Evolutionary conservation across 2,797 vertebrate species (phyloP).

Genomic region (Acanthurus leucopareius): DNA sequence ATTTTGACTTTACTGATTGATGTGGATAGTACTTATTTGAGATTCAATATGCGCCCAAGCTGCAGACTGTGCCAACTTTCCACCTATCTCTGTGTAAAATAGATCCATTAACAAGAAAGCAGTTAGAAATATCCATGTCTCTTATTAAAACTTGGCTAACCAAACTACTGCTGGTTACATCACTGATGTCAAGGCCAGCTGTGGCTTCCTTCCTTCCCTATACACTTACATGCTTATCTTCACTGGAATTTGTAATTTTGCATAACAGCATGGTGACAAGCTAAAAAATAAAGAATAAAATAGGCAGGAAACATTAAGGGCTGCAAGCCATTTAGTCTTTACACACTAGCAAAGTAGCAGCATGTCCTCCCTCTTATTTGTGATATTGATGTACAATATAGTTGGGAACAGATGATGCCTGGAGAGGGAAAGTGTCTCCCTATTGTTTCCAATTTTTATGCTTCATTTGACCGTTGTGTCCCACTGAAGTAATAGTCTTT

Average conservation of each 20-base stretch:
- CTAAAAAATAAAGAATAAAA: constrained; percentile 1
- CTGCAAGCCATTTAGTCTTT: constrained; percentile 29
- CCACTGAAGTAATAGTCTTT: constrained; percentile 13
- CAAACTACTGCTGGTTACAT: not conserved
- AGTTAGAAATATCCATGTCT: not conserved
- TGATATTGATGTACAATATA: constrained; percentile 25
- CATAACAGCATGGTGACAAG: not conserved
- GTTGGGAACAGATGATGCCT: constrained; percentile 25
- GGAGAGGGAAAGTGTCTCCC: not conserved
- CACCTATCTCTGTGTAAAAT: not conserved
- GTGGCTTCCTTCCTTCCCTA: not conserved
- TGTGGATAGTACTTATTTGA: not conserved
- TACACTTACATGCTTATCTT: not conserved
- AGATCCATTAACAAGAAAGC: not conserved
- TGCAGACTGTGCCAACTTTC: not conserved
- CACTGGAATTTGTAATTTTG: no score
- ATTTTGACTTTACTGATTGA: not conserved
- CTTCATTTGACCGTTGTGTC: constrained; percentile 16
- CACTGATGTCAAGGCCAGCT: not conserved
- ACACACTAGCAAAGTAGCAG: constrained; percentile 5
- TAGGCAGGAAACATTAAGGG: not conserved
- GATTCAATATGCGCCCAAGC: not conserved
- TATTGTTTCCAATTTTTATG: constrained; percentile 19
- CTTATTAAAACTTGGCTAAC: not conserved
- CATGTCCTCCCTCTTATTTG: constrained; percentile 22